Evolutionary conservation across 2,113 vertebrate genomes (phyloP).

Genomic region (Colius striatus): DNA sequence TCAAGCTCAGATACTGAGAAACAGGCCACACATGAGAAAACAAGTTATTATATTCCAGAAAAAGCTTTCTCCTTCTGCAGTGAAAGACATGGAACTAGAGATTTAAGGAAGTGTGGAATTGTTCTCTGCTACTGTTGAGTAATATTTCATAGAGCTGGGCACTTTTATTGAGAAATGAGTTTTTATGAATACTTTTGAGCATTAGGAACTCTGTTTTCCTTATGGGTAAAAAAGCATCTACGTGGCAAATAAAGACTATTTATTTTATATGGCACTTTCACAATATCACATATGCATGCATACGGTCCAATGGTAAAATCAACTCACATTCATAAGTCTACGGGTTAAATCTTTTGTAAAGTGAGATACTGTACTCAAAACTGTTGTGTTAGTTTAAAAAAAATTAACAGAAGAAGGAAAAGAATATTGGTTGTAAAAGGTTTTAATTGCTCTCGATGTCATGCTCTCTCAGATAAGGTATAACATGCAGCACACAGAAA

Average conservation of each 20-base stretch:
- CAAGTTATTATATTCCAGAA: accelerated
- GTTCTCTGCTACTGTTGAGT: background rate
- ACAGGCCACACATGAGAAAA: background rate
- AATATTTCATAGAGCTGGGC: background rate
- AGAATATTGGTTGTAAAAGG: background rate
- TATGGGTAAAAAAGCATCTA: background rate
- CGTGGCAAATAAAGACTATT: background rate
- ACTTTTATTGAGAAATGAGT: background rate
- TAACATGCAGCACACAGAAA: background rate
- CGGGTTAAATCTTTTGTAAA: accelerated
- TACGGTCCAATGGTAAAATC: background rate
- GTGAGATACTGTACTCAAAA: background rate
- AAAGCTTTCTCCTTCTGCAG: background rate
- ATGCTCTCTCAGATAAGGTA: background rate
- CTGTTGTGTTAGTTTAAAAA: background rate
- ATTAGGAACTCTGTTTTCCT: background rate
- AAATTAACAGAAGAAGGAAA: background rate
- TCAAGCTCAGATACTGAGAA: background rate
- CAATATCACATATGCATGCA: background rate
- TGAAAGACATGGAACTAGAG: background rate
- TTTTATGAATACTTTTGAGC: background rate
- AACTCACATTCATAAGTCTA: background rate
- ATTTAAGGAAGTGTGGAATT: background rate
- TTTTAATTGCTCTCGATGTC: background rate
- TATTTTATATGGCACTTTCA: background rate